phyloP scores from a whole-genome alignment of 2,888 invertebrate species.

The Sturmia bella region DNA sequence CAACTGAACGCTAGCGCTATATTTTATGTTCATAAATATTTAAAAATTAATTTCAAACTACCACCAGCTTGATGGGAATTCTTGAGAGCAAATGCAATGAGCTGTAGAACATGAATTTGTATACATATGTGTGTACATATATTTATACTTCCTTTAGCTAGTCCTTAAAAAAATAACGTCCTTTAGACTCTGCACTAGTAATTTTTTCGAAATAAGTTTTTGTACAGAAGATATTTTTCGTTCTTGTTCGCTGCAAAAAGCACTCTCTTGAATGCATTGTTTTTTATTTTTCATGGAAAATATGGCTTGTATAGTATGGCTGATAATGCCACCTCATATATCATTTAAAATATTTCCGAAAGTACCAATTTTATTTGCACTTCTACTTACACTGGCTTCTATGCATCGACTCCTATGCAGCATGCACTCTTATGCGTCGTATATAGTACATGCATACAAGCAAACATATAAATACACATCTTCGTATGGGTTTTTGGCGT shows the following conservation, averaged over 20 bases:
- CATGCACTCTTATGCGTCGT: too few species aligned
- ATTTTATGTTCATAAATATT: constrained; percentile 71
- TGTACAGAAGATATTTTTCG: constrained; percentile 45
- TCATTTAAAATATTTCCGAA: constrained; percentile 49
- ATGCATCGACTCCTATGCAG: constrained; percentile 11
- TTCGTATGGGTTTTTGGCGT: too few species aligned
- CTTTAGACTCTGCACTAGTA: constrained; percentile 11
- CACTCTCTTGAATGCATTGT: not conserved
- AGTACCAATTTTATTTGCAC: constrained; percentile 4
- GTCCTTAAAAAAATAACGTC: constrained; percentile 31
- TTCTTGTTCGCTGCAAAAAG: constrained; percentile 4
- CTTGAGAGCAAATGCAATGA: constrained; percentile 60
- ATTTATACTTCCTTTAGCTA: constrained; percentile 37
- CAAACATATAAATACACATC: too few species aligned
- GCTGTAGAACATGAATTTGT: constrained; percentile 58
- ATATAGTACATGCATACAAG: too few species aligned
- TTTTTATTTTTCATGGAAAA: constrained; percentile 2
- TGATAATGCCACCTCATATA: constrained; percentile 64
- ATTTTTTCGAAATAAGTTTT: constrained; percentile 37
- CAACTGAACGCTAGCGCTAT: constrained; percentile 11
- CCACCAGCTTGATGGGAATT: constrained; percentile 29
- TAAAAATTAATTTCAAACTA: constrained; percentile 73
- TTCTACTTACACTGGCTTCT: not conserved
- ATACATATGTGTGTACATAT: constrained; percentile 22
- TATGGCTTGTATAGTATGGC: constrained; percentile 39